These are phyloP conservation scores for Paracyclopina nana DNA, from an alignment of 1,140 invertebrate genomes.

Conservation along the genomic window DNA sequence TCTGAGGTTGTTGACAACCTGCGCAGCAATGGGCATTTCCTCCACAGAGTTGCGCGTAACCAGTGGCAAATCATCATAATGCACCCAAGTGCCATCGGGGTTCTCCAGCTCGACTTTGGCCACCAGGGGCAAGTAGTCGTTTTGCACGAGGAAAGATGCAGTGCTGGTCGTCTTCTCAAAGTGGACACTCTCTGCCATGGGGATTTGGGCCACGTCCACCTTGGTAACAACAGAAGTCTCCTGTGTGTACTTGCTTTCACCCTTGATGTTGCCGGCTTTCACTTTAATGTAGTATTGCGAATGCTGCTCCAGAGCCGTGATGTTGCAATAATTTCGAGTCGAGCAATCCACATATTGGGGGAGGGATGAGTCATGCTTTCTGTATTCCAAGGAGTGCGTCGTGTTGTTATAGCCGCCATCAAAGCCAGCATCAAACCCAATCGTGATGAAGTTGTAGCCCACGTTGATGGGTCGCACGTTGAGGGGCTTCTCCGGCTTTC, in stretches of 20 bases:
- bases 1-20: slow-evolving; percentile 32
- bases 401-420: slow-evolving; percentile 65
- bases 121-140: slow-evolving; percentile 40
- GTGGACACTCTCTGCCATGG: slow-evolving; percentile 51
- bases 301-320: slow-evolving; percentile 57
- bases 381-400: slow-evolving; percentile 47
- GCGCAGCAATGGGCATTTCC: slow-evolving; percentile 27
- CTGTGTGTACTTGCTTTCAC: slow-evolving; percentile 59
- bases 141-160: slow-evolving; percentile 47
- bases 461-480: slow-evolving; percentile 32
- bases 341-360: slow-evolving; percentile 55
- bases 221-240: slow-evolving; percentile 52
- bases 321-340: slow-evolving; percentile 61
- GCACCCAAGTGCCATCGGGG: slow-evolving; percentile 23
- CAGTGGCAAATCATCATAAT: slow-evolving; percentile 38
- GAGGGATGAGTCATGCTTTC: slow-evolving; percentile 40
- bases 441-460: slow-evolving; percentile 43
- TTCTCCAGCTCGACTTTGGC: slow-evolving; percentile 25
- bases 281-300: slow-evolving; percentile 33
- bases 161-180: slow-evolving; percentile 52
- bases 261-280: slow-evolving; percentile 63
- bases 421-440: slow-evolving; percentile 67
- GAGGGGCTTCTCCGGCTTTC: slow-evolving; percentile 56
- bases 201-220: slow-evolving; percentile 48
- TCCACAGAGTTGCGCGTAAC: slow-evolving; percentile 30